Conservation (phyloP, 1,140 invertebrate species). For the Drosophila mauritiana region DNA sequence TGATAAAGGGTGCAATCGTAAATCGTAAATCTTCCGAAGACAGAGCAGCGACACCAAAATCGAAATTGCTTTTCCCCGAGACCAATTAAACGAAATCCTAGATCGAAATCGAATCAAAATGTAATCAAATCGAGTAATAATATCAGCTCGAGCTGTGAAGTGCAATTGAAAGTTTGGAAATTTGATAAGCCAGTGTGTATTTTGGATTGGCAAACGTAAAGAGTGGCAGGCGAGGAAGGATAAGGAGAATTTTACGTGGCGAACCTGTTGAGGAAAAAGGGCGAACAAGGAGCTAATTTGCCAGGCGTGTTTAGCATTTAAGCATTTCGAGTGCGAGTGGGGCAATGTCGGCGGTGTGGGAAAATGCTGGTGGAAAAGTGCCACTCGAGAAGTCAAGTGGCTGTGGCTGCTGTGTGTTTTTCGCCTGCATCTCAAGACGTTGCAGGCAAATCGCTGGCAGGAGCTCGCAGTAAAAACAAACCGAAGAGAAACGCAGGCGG, state of each 20-base stretch:
- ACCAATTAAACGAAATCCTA: slow-evolving; percentile 36
- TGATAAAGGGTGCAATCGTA: slow-evolving; percentile 26
- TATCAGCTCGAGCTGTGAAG: slow-evolving; percentile 39
- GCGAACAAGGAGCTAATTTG: slow-evolving; percentile 31
- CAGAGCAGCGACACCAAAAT: not conserved
- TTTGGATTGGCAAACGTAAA: not conserved
- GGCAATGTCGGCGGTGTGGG: not conserved
- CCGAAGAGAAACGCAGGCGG: slow-evolving; percentile 5
- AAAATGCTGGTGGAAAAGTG: slow-evolving; percentile 28
- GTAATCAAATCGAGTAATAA: slow-evolving; percentile 41
- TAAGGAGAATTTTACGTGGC: not conserved
- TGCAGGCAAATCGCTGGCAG: slow-evolving; percentile 11
- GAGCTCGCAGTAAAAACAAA: slow-evolving; percentile 23
- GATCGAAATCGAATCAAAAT: slow-evolving; percentile 19
- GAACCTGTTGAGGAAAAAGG: slow-evolving; percentile 27
- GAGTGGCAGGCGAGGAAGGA: not conserved
- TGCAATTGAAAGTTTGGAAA: slow-evolving; percentile 36
- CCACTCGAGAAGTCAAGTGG: slow-evolving; percentile 72
- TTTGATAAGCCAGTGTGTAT: slow-evolving; percentile 13
- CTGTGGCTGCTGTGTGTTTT: slow-evolving; percentile 53
- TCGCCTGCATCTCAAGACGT: slow-evolving; percentile 18
- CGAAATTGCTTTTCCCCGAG: slow-evolving; percentile 25
- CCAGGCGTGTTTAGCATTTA: slow-evolving; percentile 45
- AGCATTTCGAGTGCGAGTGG: slow-evolving; percentile 7
- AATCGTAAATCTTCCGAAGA: slow-evolving; percentile 33